Base-by-base conservation (phyloP, 1,140 invertebrate genomes). In the Spodoptera litura region DNA sequence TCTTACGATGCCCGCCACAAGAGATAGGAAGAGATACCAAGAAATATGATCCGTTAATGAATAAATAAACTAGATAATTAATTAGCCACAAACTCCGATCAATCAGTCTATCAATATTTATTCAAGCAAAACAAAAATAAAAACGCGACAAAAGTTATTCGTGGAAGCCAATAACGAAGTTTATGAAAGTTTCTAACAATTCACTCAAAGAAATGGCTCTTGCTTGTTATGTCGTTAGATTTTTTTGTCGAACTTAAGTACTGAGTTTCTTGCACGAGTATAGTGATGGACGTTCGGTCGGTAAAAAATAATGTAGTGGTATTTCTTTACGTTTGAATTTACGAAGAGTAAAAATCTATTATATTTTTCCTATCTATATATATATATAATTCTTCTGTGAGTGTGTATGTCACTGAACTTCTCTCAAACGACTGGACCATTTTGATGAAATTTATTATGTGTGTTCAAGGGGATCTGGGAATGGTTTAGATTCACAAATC, bases 71-170 rank as follows among this genome's bases (percentile, higher is more conserved):
- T n/a, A 68, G 20, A 53, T 52, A 68, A 64, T 64, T 64, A 64
- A 64, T 64, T 9, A 49, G 13, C 58, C 52, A 12, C 52, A 10
- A 2, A 2, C 31, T 12, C 52, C 31, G 20, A 72, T 72, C 70
- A 72, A 72, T 72, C 70, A 72, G 52, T 38, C 15, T 44, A 72
- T 72, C 70, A 64, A 64, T 64, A 72, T 72, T 72, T 56, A 44
- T 15, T 38, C 31, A 58, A 56, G 13, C 20, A 35, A 56, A 35
- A 25, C 31, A 72, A 72, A 72, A 58, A 72, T 56, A 56, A 56
- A 55, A 55, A 38, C 25, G 27, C 11, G 52, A 71, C 31, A 44
- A 56, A 58, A 72, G 31, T 72, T 55, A 15, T 20, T 58, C 31
- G 13, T 64, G 61, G 53, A 72, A 72, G n/a, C 53, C 53, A 72